Percentiles rank a stretch among this genome's conserved stretches.
These are phyloP conservation scores for Oxygymnocypris stewartii DNA, from an alignment of 2,113 vertebrate genomes.

Conservation along the genomic window DNA sequence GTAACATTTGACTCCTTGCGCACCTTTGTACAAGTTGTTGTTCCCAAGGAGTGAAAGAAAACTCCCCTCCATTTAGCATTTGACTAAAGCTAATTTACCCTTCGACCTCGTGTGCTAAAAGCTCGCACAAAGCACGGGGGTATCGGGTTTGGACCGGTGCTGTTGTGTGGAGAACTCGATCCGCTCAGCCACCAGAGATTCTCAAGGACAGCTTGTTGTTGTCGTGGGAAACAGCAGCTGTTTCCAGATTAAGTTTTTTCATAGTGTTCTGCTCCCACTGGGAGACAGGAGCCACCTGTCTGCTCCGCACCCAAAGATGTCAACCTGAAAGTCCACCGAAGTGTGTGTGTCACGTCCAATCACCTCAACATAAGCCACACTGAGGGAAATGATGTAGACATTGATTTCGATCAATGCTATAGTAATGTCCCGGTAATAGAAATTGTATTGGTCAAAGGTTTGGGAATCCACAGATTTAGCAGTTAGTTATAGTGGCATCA, in stretches of 20 bases:
- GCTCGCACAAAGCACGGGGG: slow-evolving; percentile 22
- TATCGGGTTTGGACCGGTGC: slow-evolving; percentile 42
- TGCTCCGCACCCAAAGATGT: slow-evolving; percentile 59
- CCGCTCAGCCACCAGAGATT: slow-evolving; percentile 18
- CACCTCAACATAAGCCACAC: slow-evolving; percentile 51
- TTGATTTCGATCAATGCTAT: slow-evolving; percentile 62
- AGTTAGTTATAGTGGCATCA: neutral
- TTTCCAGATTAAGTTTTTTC: slow-evolving; percentile 70
- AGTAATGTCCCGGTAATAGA: slow-evolving; percentile 67
- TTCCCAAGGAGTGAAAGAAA: slow-evolving; percentile 45
- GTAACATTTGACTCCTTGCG: slow-evolving; percentile 45
- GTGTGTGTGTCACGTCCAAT: slow-evolving; percentile 64
- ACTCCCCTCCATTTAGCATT: slow-evolving; percentile 31
- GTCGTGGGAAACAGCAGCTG: slow-evolving; percentile 61
- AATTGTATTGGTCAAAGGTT: slow-evolving; percentile 53
- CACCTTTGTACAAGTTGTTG: slow-evolving; percentile 31
- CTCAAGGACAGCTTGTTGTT: slow-evolving; percentile 52
- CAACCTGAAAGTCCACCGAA: slow-evolving; percentile 65
- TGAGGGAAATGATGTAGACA: slow-evolving; percentile 62
- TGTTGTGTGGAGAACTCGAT: slow-evolving; percentile 26
- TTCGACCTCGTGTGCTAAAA: slow-evolving; percentile 40
- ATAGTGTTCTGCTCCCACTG: slow-evolving; percentile 65
- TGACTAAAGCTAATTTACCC: slow-evolving; percentile 51
- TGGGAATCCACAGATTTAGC: neutral
- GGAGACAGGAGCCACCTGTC: slow-evolving; percentile 69